A percentile compares a stretch with the other conserved stretches of the same genome.
phyloP scores from a whole-genome alignment of 1,140 invertebrate species.

The Tetraneura akinire region DNA sequence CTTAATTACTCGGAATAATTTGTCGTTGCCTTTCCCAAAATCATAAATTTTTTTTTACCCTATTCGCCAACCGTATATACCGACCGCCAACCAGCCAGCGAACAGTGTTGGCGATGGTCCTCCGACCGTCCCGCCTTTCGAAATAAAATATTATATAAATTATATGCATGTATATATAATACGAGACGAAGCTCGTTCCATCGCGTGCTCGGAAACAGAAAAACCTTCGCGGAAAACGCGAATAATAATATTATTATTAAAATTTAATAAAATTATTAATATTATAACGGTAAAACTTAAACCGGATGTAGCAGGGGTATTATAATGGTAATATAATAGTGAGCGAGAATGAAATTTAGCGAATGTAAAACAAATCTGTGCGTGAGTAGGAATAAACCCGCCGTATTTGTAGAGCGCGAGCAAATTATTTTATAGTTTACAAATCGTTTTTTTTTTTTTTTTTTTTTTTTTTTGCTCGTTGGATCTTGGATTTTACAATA shows the following conservation, averaged over 20 bases:
- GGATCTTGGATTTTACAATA: no score
- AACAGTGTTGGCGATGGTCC: neutral
- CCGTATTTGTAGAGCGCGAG: no score
- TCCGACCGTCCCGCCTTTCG: neutral
- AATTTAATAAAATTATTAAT: neutral
- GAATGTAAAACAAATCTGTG: no score
- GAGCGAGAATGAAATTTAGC: neutral
- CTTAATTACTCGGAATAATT: constrained; percentile 52
- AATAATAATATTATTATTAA: no score
- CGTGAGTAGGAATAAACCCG: no score
- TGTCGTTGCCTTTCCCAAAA: constrained; percentile 48
- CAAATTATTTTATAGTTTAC: no score
- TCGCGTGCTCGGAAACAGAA: neutral
- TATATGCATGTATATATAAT: no score
- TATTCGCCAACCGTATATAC: neutral
- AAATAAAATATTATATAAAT: no score
- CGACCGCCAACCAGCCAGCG: neutral
- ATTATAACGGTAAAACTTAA: neutral
- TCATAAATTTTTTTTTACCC: constrained; percentile 48
- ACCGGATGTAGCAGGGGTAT: neutral
- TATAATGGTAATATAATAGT: no score
- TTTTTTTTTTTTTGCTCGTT: no score
- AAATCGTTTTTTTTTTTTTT: no score
- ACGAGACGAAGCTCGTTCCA: no score
- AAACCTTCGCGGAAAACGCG: constrained; percentile 21